Conservation (phyloP, 2,888 invertebrate genomes). For the Parnassius glacialis region DNA sequence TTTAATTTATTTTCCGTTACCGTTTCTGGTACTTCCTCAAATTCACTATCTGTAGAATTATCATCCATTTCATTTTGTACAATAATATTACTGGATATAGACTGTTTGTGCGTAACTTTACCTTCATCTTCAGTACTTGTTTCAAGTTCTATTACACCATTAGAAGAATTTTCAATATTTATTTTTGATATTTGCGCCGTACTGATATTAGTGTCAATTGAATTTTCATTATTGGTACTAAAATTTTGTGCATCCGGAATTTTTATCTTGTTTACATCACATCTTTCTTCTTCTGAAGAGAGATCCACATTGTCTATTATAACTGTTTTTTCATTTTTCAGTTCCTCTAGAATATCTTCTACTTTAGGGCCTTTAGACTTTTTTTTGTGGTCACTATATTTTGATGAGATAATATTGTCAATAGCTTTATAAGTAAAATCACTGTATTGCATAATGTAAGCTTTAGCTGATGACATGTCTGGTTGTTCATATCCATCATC, state of each 20-base stretch:
- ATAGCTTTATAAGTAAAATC: constrained; percentile 87
- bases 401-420: constrained; percentile 71
- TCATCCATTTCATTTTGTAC: constrained; percentile 36
- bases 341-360: constrained; percentile 61
- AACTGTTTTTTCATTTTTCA: constrained; percentile 59
- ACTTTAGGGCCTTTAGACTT: constrained; percentile 47
- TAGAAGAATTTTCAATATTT: constrained; percentile 45
- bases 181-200: constrained; percentile 53
- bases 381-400: constrained; percentile 39
- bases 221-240: constrained; percentile 21
- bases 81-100: constrained; percentile 9
- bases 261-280: not conserved
- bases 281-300: constrained; percentile 60
- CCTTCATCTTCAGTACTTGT: constrained; percentile 47
- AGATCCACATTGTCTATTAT: constrained; percentile 58
- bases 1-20: constrained; percentile 43
- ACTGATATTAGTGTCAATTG: constrained; percentile 34
- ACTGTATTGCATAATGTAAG: constrained; percentile 88
- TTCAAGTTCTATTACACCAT: constrained; percentile 54
- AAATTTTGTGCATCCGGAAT: not conserved
- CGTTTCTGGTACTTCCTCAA: constrained; percentile 73
- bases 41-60: constrained; percentile 73
- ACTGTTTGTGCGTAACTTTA: constrained; percentile 23
- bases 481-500: constrained; percentile 61
- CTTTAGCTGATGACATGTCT: constrained; percentile 82